phyloP scores from a whole-genome alignment of 2,113 vertebrate genomes.

The Micronycteris hirsuta region DNA sequence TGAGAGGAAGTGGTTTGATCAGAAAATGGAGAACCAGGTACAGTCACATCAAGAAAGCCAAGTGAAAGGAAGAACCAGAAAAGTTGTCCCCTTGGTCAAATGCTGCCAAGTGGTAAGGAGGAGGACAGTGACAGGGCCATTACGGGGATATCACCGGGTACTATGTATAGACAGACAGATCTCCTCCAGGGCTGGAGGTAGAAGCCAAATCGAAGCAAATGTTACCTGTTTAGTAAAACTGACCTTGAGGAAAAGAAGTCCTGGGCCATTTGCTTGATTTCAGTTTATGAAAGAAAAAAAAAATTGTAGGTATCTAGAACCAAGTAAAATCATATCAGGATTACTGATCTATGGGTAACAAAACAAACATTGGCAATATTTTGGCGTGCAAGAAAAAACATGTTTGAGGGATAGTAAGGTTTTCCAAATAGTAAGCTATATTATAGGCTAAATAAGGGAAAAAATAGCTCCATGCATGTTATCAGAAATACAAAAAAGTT shows the following conservation, averaged over 20 bases:
- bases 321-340: neutral
- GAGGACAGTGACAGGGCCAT: neutral
- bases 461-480: neutral
- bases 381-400: neutral
- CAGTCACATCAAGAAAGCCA: neutral
- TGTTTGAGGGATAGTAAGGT: neutral
- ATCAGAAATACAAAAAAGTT: neutral
- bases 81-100: neutral
- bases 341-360: neutral
- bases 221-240: neutral
- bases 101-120: neutral
- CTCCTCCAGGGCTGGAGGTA: neutral
- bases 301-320: neutral
- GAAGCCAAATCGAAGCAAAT: slow-evolving; percentile 9
- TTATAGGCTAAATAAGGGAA: neutral
- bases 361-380: slow-evolving; percentile 28
- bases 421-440: neutral
- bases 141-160: neutral
- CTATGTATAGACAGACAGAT: neutral
- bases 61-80: neutral
- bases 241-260: neutral
- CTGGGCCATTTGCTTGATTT: neutral
- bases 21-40: neutral
- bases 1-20: neutral
- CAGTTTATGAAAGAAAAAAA: neutral